Evolutionary conservation across 2,113 vertebrate genomes (phyloP).

Genomic region (Anas platyrhynchos): DNA sequence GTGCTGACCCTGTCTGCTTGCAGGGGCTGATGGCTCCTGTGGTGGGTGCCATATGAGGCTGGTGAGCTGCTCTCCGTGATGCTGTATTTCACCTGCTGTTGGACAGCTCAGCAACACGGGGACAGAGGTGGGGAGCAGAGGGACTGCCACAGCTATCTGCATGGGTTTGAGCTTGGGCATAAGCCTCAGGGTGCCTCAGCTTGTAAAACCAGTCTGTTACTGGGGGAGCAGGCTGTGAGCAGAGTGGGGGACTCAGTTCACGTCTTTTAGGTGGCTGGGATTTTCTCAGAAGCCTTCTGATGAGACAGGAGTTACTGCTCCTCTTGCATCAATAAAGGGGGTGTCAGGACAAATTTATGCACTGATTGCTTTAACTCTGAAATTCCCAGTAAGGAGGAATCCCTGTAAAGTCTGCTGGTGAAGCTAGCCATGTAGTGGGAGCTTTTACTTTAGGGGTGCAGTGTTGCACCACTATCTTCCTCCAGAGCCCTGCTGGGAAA

Average conservation of each 20-base stretch:
- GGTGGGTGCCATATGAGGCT: rapidly evolving
- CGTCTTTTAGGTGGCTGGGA: neutral
- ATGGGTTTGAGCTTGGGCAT: neutral
- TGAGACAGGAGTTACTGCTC: neutral
- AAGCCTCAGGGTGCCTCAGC: neutral
- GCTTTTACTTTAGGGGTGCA: neutral
- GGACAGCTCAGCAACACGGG: rapidly evolving
- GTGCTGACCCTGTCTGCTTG: neutral
- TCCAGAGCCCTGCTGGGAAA: neutral
- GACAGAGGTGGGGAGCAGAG: neutral
- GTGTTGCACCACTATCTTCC: neutral
- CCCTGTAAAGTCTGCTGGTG: neutral
- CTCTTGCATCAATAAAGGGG: neutral
- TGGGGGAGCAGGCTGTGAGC: neutral
- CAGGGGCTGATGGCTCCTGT: neutral
- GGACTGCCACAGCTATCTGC: rapidly evolving
- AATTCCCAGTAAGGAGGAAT: neutral
- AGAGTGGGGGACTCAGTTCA: neutral
- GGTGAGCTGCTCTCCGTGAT: neutral
- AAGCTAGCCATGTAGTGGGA: neutral
- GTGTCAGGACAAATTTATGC: no score
- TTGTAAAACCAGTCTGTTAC: neutral
- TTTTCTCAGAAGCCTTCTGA: rapidly evolving
- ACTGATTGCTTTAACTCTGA: neutral
- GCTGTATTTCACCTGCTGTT: neutral